Percentiles rank a stretch among this genome's conserved stretches.
These are phyloP conservation scores for Pseudorectes ferrugineus DNA, from an alignment of 2,113 vertebrate genomes.

Conservation along the genomic window DNA sequence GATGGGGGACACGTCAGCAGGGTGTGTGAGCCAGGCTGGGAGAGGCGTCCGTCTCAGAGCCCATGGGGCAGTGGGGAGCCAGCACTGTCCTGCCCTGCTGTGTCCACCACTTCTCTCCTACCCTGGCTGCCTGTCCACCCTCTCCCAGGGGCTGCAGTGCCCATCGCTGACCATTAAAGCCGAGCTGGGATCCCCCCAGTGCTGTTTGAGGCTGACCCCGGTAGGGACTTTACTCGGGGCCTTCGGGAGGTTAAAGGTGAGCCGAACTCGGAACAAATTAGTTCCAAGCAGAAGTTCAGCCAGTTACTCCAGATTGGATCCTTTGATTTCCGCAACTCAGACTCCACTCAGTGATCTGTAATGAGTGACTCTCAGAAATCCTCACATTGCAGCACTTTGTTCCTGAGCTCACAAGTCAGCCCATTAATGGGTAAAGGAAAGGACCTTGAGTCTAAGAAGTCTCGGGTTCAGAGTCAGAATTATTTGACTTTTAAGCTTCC, in stretches of 20 bases:
- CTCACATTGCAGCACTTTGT: conserved; percentile 74
- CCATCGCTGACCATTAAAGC: not conserved
- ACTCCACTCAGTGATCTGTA: conserved; percentile 73
- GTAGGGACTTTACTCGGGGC: conserved; percentile 57
- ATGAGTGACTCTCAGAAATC: conserved; percentile 77
- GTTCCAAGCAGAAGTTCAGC: conserved; percentile 74
- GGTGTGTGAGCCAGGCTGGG: not conserved
- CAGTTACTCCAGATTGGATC: conserved; percentile 74
- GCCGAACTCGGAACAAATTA: conserved; percentile 69
- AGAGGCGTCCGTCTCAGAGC: not conserved
- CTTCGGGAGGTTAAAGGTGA: conserved; percentile 67
- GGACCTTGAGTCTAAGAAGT: conserved; percentile 73
- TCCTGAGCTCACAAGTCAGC: conserved; percentile 73
- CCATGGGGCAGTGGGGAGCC: fast-evolving
- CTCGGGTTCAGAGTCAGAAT: conserved; percentile 71
- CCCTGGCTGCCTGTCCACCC: not conserved
- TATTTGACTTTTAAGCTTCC: conserved; percentile 75
- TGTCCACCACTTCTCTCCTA: not conserved
- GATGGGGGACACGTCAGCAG: not conserved
- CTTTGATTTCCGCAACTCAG: conserved; percentile 71
- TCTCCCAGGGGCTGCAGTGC: not conserved
- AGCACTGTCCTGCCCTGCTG: not conserved
- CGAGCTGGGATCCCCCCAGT: not conserved
- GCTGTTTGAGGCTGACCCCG: conserved; percentile 54
- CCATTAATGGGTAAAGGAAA: conserved; percentile 75